Evolutionary conservation across 1,140 invertebrate species (phyloP).

Genomic region (Rhizoglyphus robini): DNA sequence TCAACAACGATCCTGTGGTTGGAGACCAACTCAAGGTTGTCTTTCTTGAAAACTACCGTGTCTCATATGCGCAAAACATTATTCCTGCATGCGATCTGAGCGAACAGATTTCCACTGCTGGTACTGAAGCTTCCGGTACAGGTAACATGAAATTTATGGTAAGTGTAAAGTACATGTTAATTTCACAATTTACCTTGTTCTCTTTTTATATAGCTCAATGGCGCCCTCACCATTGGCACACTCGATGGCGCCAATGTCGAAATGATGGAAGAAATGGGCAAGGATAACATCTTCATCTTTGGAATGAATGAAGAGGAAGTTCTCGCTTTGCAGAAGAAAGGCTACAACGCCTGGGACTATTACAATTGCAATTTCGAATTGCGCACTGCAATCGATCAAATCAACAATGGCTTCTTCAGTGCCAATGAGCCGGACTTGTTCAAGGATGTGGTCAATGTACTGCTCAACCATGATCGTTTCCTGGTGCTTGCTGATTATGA

Average conservation of each 20-base stretch:
- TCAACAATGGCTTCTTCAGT: constrained; percentile 85
- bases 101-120: constrained; percentile 86
- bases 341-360: constrained; percentile 71
- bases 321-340: constrained; percentile 56
- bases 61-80: constrained; percentile 93
- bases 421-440: constrained; percentile 82
- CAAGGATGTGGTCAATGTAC: too few species aligned
- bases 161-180: constrained; percentile 30
- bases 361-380: constrained; percentile 81
- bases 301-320: constrained; percentile 88
- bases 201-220: constrained; percentile 57
- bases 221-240: constrained; percentile 94
- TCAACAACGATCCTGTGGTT: too few species aligned
- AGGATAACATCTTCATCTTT: too few species aligned
- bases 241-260: too few species aligned
- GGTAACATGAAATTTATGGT: constrained; percentile 92
- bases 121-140: too few species aligned
- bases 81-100: constrained; percentile 97
- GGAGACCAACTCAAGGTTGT: too few species aligned
- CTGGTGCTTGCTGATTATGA: constrained; percentile 87
- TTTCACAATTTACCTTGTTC: background rate
- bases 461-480: too few species aligned
- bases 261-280: too few species aligned
- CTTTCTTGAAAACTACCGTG: constrained; percentile 96
- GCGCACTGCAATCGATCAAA: too few species aligned